Percentiles rank a stretch among this genome's conserved stretches.
Evolutionary conservation across 1,140 invertebrate genomes (phyloP).

Genomic region (Diploscapter pachys): DNA sequence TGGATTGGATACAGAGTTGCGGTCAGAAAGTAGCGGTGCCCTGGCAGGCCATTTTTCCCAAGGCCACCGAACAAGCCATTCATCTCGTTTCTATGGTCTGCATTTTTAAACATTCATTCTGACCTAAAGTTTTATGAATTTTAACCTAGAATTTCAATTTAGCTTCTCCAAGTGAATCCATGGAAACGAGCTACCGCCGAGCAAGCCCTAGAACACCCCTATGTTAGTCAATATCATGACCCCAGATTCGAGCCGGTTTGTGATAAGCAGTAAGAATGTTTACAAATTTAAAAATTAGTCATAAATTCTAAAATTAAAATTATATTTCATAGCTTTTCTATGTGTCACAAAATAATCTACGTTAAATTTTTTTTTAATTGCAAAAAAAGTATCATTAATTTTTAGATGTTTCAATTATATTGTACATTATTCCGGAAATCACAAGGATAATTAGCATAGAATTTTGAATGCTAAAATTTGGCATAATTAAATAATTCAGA

Average conservation of each 20-base stretch:
- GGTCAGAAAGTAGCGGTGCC: constrained; percentile 29
- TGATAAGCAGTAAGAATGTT: constrained; percentile 27
- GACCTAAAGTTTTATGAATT: neutral
- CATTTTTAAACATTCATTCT: neutral
- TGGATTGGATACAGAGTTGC: constrained; percentile 32
- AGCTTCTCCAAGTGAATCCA: constrained; percentile 37
- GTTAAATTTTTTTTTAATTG: neutral
- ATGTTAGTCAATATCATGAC: constrained; percentile 43
- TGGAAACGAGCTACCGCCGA: constrained; percentile 42
- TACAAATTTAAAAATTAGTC: neutral
- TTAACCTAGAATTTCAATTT: neutral
- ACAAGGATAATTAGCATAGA: neutral
- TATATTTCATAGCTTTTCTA: neutral
- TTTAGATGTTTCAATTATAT: neutral
- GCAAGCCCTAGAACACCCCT: constrained; percentile 43
- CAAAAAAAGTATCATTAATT: neutral
- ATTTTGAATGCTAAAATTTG: neutral
- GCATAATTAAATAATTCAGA: constrained; percentile 9
- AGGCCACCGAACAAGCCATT: constrained; percentile 32
- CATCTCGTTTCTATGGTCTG: constrained; percentile 31
- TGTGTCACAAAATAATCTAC: neutral
- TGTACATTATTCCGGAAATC: neutral
- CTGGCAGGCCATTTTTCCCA: constrained; percentile 33
- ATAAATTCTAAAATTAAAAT: neutral
- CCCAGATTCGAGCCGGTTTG: constrained; percentile 38